phyloP scores from a whole-genome alignment of 1,140 invertebrate genomes.

The Phocides pigmalion region DNA sequence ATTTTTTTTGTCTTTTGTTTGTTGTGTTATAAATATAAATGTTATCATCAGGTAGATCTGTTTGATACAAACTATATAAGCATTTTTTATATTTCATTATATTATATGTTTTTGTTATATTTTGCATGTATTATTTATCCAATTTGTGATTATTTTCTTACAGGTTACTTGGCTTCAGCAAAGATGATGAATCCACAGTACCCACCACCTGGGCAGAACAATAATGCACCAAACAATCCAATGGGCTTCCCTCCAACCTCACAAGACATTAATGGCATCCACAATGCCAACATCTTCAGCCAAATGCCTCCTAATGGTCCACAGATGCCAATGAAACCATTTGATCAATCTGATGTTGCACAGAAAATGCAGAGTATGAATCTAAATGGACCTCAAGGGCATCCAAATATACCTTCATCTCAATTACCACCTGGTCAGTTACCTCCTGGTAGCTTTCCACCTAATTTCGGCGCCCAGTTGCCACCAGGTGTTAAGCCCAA shows the following conservation, averaged over 20 bases:
- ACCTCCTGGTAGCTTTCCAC: conserved; percentile 62
- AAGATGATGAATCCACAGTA: conserved; percentile 80
- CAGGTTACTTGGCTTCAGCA: conserved; percentile 57
- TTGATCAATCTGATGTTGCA: conserved; percentile 62
- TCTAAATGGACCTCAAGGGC: conserved; percentile 65
- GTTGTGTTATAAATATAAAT: too few species aligned
- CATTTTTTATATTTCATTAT: too few species aligned
- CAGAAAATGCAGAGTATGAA: conserved; percentile 79
- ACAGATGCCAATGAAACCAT: conserved; percentile 50
- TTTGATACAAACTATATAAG: too few species aligned
- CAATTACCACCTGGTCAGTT: conserved; percentile 72
- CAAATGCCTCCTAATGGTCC: conserved; percentile 63
- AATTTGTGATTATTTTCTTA: conserved; percentile 33
- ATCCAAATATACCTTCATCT: conserved; percentile 54
- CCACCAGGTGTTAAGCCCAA: conserved; percentile 58
- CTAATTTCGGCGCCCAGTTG: conserved; percentile 55
- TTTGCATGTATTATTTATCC: too few species aligned
- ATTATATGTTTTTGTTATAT: too few species aligned
- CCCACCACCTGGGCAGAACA: conserved; percentile 76
- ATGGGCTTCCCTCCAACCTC: conserved; percentile 59
- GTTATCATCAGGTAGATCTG: too few species aligned
- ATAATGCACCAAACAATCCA: conserved; percentile 72
- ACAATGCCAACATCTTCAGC: conserved; percentile 69
- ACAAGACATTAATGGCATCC: conserved; percentile 72
- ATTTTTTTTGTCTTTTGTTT: too few species aligned